Evolutionary conservation across 2,797 vertebrate genomes (phyloP).

Genomic region (Pipistrellus kuhlii): DNA sequence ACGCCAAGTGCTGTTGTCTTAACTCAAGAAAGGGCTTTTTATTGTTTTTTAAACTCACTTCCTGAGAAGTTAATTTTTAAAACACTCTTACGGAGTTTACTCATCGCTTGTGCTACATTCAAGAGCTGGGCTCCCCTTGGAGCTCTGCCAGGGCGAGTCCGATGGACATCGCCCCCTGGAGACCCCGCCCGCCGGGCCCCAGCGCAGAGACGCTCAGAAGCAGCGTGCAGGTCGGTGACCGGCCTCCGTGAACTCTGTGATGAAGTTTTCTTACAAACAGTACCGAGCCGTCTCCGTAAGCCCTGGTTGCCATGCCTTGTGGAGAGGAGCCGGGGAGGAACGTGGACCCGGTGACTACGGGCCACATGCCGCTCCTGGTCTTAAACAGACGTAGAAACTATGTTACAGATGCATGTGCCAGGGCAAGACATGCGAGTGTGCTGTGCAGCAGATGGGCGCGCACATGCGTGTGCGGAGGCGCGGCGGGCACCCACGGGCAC

Average conservation of each 20-base stretch:
- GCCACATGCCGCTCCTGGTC: conserved; percentile 55
- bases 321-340: conserved; percentile 54
- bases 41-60: conserved; percentile 80
- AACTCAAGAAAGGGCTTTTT: conserved; percentile 78
- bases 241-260: conserved; percentile 41
- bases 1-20: neutral
- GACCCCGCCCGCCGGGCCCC: neutral
- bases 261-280: conserved; percentile 65
- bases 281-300: conserved; percentile 14
- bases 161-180: fast-evolving
- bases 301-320: neutral
- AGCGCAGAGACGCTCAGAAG: neutral
- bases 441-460: conserved; percentile 73
- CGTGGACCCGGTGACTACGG: neutral
- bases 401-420: conserved; percentile 74
- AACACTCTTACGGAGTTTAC: conserved; percentile 75
- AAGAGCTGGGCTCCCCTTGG: neutral
- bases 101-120: conserved; percentile 67
- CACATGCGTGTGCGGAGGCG: neutral
- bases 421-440: conserved; percentile 71
- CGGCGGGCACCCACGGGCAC: conserved; percentile 54
- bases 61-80: conserved; percentile 81
- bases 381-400: conserved; percentile 62
- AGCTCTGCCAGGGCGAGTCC: neutral
- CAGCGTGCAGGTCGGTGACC: neutral